A percentile compares a stretch with the other conserved stretches of the same genome.
phyloP scores from a whole-genome alignment of 30 jellyfish, hydroid and myxozoan genomes.

The Rhopilema esculentum region DNA sequence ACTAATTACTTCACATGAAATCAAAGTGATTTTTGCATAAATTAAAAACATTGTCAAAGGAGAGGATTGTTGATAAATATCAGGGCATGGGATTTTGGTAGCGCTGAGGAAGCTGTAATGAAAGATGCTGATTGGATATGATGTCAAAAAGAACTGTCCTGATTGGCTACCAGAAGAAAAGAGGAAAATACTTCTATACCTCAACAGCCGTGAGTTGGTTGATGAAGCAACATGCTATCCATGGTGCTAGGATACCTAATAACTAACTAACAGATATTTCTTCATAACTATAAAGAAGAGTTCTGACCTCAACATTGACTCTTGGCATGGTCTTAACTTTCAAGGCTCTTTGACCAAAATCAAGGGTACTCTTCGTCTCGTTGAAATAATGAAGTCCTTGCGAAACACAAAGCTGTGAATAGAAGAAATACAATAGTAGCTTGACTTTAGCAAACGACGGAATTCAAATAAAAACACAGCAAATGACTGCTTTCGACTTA shows the following conservation, averaged over 20 bases:
- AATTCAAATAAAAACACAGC: not conserved
- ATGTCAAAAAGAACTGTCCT: too few species aligned
- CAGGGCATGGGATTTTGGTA: too few species aligned
- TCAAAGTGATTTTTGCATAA: not conserved
- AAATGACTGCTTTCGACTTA: not conserved
- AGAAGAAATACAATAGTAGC: not conserved
- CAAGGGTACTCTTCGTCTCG: conserved; percentile 94
- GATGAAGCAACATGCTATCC: too few species aligned
- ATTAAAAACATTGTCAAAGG: not conserved
- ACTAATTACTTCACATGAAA: not conserved
- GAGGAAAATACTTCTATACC: too few species aligned
- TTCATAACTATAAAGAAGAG: not conserved
- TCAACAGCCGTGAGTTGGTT: too few species aligned
- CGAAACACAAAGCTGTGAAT: conserved; percentile 89
- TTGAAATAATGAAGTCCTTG: conserved; percentile 75
- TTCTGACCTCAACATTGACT: conserved; percentile 88
- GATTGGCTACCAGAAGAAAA: too few species aligned
- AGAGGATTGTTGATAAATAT: not conserved
- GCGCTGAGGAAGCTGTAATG: too few species aligned
- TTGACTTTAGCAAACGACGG: not conserved
- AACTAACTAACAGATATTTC: too few species aligned
- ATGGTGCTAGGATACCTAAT: too few species aligned
- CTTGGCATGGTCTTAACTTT: conserved; percentile 92
- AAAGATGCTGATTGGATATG: too few species aligned
- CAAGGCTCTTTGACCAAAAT: conserved; percentile 95